Conservation (phyloP, 2,113 vertebrate genomes). For the Gymnocephalus cernua region DNA sequence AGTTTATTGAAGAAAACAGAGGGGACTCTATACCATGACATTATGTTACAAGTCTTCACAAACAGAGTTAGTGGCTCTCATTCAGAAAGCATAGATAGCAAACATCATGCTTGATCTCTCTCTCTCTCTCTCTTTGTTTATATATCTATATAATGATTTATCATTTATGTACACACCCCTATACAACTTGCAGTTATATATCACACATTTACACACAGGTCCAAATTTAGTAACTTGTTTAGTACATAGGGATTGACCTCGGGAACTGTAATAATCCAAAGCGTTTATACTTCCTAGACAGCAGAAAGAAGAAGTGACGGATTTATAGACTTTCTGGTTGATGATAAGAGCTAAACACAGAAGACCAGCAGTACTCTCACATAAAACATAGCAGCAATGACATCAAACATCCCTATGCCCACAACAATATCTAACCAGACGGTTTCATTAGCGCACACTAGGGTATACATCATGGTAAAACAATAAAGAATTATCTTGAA, state of each 20-base stretch:
- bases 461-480: slow-evolving; percentile 1
- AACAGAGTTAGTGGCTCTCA: slow-evolving; percentile 10
- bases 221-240: slow-evolving; percentile 18
- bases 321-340: slow-evolving; percentile 5
- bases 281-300: background rate
- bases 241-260: slow-evolving; percentile 5
- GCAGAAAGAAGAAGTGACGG: background rate
- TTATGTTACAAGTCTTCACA: background rate
- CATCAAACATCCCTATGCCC: background rate
- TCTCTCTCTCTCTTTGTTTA: background rate
- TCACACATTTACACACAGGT: slow-evolving; percentile 46
- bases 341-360: background rate
- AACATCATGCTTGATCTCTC: background rate
- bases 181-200: slow-evolving; percentile 46
- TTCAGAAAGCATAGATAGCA: slow-evolving; percentile 21
- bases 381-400: slow-evolving; percentile 27
- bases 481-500: background rate
- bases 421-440: slow-evolving; percentile 22
- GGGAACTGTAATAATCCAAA: slow-evolving; percentile 8
- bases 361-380: background rate
- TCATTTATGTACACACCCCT: slow-evolving; percentile 56
- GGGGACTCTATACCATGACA: background rate
- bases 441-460: background rate
- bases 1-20: slow-evolving; percentile 10
- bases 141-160: slow-evolving; percentile 1